Percentiles rank a stretch among this genome's conserved stretches.
These are phyloP conservation scores for Spodoptera frugiperda DNA, from an alignment of 1,140 invertebrate species.

Conservation along the genomic window DNA sequence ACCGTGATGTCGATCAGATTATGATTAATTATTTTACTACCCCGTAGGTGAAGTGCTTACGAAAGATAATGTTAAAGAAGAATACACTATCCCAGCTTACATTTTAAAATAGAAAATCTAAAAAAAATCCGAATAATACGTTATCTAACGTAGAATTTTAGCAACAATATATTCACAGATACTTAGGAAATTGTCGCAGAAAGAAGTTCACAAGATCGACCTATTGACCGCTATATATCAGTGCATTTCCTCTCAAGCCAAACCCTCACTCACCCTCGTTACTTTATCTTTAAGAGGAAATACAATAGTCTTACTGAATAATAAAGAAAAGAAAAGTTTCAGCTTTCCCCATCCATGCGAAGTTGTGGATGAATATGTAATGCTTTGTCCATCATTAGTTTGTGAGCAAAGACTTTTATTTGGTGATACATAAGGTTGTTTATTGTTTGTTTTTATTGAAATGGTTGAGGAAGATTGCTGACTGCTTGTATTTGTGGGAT, in stretches of 20 bases:
- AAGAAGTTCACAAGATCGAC: background rate
- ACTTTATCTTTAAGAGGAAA: conserved; percentile 38
- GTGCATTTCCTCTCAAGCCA: conserved; percentile 29
- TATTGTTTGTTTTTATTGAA: background rate
- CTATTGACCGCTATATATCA: conserved; percentile 40
- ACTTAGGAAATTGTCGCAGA: background rate
- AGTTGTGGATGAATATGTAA: conserved; percentile 32
- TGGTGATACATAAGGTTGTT: background rate
- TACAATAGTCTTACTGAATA: conserved; percentile 38
- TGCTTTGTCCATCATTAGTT: conserved; percentile 12
- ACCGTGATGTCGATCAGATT: no score
- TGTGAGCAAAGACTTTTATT: conserved; percentile 6
- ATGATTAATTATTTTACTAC: no score
- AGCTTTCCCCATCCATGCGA: background rate
- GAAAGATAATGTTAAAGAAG: no score
- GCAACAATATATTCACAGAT: no score
- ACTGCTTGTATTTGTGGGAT: no score
- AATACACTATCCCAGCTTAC: no score
- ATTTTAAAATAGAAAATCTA: no score
- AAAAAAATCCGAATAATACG: no score
- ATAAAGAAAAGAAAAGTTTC: conserved; percentile 34
- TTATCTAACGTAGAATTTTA: no score
- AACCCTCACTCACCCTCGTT: conserved; percentile 28
- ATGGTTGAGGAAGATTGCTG: no score
- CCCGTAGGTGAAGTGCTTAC: no score